phyloP scores from a whole-genome alignment of 30 jellyfish, hydroid and myxozoan species.

The Sanderia malayensis region DNA sequence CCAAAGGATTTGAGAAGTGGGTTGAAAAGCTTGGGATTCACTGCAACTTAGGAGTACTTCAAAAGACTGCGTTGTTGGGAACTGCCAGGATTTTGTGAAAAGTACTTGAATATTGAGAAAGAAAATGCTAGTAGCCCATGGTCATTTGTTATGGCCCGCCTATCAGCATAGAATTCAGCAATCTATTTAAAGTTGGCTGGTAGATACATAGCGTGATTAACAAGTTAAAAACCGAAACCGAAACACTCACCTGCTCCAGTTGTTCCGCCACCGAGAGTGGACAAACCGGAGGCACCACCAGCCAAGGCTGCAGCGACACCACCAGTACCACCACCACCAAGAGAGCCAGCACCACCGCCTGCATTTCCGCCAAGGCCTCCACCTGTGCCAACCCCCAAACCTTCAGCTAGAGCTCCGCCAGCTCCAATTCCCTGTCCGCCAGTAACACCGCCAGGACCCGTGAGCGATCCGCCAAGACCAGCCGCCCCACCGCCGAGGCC shows the following conservation, averaged over 20 bases:
- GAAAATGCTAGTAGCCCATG: too few species aligned
- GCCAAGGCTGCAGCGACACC: slow-evolving; percentile 71
- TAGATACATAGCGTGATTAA: too few species aligned
- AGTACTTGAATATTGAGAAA: too few species aligned
- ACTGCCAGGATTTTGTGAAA: too few species aligned
- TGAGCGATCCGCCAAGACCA: slow-evolving; percentile 51
- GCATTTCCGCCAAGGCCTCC: slow-evolving; percentile 82
- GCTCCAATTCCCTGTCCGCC: slow-evolving; percentile 80
- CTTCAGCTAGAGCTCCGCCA: slow-evolving; percentile 76
- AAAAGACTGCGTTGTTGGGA: too few species aligned
- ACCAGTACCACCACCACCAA: slow-evolving; percentile 61
- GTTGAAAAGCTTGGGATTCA: too few species aligned
- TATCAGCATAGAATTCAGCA: too few species aligned
- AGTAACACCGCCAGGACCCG: slow-evolving; percentile 75
- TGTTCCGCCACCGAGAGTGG: slow-evolving; percentile 62
- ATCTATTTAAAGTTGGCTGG: too few species aligned
- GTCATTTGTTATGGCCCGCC: too few species aligned
- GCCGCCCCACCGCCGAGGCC: slow-evolving; percentile 76
- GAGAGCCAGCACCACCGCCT: slow-evolving; percentile 86
- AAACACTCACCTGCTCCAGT: slow-evolving; percentile 69
- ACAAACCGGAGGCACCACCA: slow-evolving; percentile 73
- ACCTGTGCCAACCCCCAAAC: slow-evolving; percentile 67
- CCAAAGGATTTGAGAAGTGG: too few species aligned
- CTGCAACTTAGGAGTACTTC: too few species aligned
- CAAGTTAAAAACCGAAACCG: too few species aligned